Base-by-base conservation (phyloP, 2,797 vertebrate species). In the Ibycter americanus region DNA sequence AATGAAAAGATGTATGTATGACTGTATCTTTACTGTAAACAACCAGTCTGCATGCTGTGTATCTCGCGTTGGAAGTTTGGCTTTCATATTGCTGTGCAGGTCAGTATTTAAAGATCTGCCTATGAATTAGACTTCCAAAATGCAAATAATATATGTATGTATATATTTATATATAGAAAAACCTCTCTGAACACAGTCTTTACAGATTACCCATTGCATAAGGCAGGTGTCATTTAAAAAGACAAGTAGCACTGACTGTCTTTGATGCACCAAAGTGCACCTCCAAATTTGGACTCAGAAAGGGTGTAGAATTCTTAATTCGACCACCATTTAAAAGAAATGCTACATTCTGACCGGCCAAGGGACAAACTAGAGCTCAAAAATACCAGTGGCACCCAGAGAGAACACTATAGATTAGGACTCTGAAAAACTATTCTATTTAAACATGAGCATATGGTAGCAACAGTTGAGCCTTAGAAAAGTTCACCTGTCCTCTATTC, bases 61-160 rank as follows among this genome's bases (percentile, higher is more conserved):
- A 81, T 95, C 95, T 96, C 83, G 54, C 3, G 31, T 95, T 96
- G 91, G 77, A 90, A 96, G 96, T 96, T 96, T 97, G 97, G 97
- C 96, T 95, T 97, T 97, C 97, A 93, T 98, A 97, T 97, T 98
- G 98, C 98, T 98, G 96, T 98, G 98, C 98, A 82, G 92, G 96
- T 97, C 96, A 98, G 97, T 96, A 96, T 92, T 97, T 92, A 97
- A 97, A 97, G 97, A 98, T 97, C 96, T 97, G 97, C 94, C 90
- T 97, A 97, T 88, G 98, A 97, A 98, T 98, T 97, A 98, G 97
- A 97, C 93, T 98, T 97, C 90, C 95, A 97, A 97, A 97, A 95
- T 97, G 97, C 96, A 98, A 98, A 97, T 96, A 91, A 97, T 96
- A 94, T 95, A 97, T 87, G 90, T 91, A 96, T 82, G 84, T 97